A percentile compares a stretch with the other conserved stretches of the same genome.
These are phyloP conservation scores for Drosophila nebulosa DNA, from an alignment of 1,140 invertebrate species.

Conservation along the genomic window DNA sequence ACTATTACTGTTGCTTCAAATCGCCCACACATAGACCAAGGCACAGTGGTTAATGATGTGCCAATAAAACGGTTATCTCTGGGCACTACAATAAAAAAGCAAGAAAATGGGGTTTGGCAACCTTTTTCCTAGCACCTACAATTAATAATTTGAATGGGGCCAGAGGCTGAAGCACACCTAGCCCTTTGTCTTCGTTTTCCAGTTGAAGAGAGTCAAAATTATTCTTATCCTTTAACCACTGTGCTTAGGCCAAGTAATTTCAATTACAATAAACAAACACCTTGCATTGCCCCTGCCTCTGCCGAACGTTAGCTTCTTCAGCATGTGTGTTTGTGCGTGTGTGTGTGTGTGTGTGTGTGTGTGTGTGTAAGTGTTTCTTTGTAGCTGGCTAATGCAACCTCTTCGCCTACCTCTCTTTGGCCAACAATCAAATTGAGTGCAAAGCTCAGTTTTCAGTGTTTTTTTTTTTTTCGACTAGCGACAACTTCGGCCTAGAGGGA, in stretches of 20 bases:
- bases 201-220: no score
- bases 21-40: conserved; percentile 17
- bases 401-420: conserved; percentile 5
- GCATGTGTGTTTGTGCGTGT: conserved; percentile 5
- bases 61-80: neutral
- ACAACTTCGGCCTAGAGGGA: conserved; percentile 38
- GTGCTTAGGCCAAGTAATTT: conserved; percentile 32
- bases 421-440: conserved; percentile 64
- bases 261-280: conserved; percentile 28
- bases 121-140: no score
- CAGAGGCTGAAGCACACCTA: no score
- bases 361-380: conserved; percentile 14
- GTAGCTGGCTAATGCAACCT: conserved; percentile 1
- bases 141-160: no score
- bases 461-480: conserved; percentile 13
- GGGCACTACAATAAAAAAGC: neutral
- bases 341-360: neutral
- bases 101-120: neutral
- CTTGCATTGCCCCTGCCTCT: conserved; percentile 10
- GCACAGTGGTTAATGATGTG: conserved; percentile 32
- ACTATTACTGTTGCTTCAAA: conserved; percentile 10
- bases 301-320: conserved; percentile 31
- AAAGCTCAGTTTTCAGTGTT: conserved; percentile 60
- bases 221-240: conserved; percentile 28
- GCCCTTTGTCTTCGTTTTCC: no score